These are phyloP conservation scores for Oryzias sinensis DNA, from an alignment of 2,797 vertebrate genomes.

Conservation along the genomic window DNA sequence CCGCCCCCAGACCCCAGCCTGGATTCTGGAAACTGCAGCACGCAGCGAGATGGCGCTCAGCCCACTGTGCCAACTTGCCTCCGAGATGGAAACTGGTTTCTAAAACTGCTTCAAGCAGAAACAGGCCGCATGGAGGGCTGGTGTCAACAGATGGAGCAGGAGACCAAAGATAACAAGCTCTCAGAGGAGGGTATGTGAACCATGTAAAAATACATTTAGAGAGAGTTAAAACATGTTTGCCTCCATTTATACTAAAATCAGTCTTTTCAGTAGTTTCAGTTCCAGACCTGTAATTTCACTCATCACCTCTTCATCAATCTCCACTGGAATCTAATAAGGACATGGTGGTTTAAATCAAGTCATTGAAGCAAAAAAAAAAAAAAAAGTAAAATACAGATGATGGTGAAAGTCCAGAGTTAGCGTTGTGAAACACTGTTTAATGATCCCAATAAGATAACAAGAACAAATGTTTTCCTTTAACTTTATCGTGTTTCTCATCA, in stretches of 20 bases:
- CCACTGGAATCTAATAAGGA: no score
- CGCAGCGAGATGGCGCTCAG: slow-evolving; percentile 76
- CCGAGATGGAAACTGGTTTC: slow-evolving; percentile 95
- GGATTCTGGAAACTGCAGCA: slow-evolving; percentile 83
- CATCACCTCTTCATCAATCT: no score
- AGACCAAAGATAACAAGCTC: slow-evolving; percentile 96
- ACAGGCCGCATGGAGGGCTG: slow-evolving; percentile 95
- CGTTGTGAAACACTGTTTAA: no score
- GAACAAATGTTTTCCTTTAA: not conserved
- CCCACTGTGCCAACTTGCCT: slow-evolving; percentile 77
- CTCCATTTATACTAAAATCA: not conserved
- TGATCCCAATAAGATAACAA: no score
- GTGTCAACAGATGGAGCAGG: slow-evolving; percentile 98
- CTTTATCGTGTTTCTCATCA: not conserved
- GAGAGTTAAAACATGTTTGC: not conserved
- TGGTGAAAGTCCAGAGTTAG: not conserved
- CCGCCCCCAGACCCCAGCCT: slow-evolving; percentile 97
- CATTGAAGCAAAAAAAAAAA: no score
- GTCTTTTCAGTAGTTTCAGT: no score
- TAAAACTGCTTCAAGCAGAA: slow-evolving; percentile 96
- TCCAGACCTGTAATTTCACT: no score
- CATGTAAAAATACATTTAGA: not conserved
- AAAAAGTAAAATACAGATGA: no score
- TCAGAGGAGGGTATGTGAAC: slow-evolving; percentile 92
- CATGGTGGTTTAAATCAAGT: no score